Percentiles rank a stretch among this genome's conserved stretches.
phyloP scores from a whole-genome alignment of 1,140 invertebrate genomes.

The Penaeus vannamei region DNA sequence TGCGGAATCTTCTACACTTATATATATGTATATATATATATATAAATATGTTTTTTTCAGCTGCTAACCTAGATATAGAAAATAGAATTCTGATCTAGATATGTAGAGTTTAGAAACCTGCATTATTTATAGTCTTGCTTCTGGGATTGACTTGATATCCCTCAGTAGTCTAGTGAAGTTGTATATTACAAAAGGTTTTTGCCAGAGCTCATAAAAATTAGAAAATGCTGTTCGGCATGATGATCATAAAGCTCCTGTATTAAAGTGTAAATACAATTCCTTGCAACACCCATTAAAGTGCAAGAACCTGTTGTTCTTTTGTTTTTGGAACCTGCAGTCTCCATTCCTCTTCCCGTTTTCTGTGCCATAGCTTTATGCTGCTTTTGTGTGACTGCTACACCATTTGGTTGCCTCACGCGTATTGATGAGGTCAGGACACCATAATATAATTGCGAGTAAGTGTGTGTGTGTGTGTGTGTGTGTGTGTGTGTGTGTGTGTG shows the following conservation, averaged over 20 bases:
- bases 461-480: slow-evolving; percentile 5
- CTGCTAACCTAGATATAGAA: slow-evolving; percentile 1
- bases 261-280: background rate
- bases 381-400: too few species aligned
- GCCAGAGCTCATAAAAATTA: background rate
- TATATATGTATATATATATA: slow-evolving; percentile 32
- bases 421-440: too few species aligned
- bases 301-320: too few species aligned
- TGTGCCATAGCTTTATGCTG: too few species aligned
- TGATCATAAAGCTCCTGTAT: background rate
- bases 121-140: too few species aligned
- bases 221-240: background rate
- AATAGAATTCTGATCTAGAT: background rate
- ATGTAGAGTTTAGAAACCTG: slow-evolving; percentile 24
- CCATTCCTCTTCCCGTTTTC: too few species aligned
- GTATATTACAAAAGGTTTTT: slow-evolving; percentile 30
- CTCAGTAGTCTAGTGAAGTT: too few species aligned
- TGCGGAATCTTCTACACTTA: slow-evolving; percentile 2
- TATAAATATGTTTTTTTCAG: slow-evolving; percentile 23
- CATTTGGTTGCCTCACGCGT: too few species aligned
- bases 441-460: too few species aligned
- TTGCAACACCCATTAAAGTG: too few species aligned
- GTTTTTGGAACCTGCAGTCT: too few species aligned
- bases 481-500: slow-evolving; percentile 28
- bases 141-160: too few species aligned